Evolutionary conservation across 2,113 vertebrate genomes (phyloP).

Genomic region (Herpailurus yagouaroundi): DNA sequence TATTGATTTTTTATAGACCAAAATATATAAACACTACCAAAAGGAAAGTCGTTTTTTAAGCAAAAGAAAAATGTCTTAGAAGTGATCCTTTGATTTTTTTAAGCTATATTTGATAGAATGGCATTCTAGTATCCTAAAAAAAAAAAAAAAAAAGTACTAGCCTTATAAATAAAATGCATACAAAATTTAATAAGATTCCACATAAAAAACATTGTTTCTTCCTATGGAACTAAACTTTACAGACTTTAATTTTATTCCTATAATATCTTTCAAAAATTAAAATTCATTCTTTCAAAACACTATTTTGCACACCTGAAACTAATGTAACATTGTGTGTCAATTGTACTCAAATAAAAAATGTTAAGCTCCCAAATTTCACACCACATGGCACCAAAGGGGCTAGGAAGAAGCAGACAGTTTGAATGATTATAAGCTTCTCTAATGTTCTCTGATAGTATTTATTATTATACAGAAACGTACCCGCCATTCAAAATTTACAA

Average conservation of each 20-base stretch:
- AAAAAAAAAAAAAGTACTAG: not conserved
- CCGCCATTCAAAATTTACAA: conserved; percentile 25
- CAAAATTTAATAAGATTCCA: not conserved
- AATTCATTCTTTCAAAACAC: not conserved
- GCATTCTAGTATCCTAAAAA: not conserved
- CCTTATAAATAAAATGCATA: not conserved
- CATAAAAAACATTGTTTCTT: conserved; percentile 33
- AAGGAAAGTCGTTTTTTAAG: not conserved
- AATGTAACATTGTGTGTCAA: not conserved
- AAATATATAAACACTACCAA: conserved; percentile 16
- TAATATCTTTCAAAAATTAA: conserved; percentile 36
- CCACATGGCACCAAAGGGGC: not conserved
- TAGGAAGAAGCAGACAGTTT: not conserved
- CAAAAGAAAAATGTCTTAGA: not conserved
- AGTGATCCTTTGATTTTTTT: not conserved
- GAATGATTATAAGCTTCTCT: not conserved
- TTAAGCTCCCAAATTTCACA: not conserved
- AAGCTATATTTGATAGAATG: conserved; percentile 6
- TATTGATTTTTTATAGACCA: not conserved
- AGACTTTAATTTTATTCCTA: conserved; percentile 32
- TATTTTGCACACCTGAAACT: not conserved
- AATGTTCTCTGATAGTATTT: not conserved
- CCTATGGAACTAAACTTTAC: not conserved
- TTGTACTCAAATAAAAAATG: not conserved
- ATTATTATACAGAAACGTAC: not conserved